A percentile compares a stretch with the other conserved stretches of the same genome.
Evolutionary conservation across 1,140 invertebrate species (phyloP).

Genomic region (Drosophila gunungcola): DNA sequence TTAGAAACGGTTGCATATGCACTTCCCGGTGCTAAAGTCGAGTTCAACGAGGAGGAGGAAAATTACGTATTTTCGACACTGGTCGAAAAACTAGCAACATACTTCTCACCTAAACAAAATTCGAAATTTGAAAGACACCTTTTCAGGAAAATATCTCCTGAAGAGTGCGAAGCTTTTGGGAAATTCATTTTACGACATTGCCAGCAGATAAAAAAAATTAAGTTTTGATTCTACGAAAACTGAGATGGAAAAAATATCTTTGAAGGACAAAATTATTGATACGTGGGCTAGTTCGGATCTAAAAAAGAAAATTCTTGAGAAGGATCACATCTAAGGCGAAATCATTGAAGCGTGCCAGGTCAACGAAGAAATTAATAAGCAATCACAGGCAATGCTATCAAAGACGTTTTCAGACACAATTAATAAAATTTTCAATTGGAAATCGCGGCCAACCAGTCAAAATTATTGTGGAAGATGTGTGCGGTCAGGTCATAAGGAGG

Average conservation of each 20-base stretch:
- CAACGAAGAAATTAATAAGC: neutral
- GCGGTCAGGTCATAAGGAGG: too few species aligned
- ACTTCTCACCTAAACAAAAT: neutral
- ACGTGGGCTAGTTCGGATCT: too few species aligned
- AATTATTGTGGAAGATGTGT: too few species aligned
- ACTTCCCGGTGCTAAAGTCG: neutral
- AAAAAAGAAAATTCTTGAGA: too few species aligned
- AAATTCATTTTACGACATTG: constrained; percentile 2
- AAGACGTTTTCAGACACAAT: neutral
- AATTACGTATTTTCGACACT: neutral
- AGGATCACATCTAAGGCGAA: too few species aligned
- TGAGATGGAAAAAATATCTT: constrained; percentile 1
- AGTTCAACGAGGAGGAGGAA: neutral
- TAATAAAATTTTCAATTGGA: neutral
- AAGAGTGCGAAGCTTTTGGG: neutral
- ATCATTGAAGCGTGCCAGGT: too few species aligned
- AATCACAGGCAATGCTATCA: neutral
- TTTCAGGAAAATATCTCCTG: neutral
- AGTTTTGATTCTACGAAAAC: too few species aligned
- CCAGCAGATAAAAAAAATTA: neutral
- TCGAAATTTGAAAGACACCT: neutral
- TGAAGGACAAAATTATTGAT: neutral
- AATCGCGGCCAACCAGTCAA: too few species aligned
- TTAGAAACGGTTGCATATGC: neutral
- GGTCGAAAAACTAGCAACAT: neutral